Evolutionary conservation across 2,113 vertebrate species (phyloP).

Genomic region (Oncorhynchus mykiss): DNA sequence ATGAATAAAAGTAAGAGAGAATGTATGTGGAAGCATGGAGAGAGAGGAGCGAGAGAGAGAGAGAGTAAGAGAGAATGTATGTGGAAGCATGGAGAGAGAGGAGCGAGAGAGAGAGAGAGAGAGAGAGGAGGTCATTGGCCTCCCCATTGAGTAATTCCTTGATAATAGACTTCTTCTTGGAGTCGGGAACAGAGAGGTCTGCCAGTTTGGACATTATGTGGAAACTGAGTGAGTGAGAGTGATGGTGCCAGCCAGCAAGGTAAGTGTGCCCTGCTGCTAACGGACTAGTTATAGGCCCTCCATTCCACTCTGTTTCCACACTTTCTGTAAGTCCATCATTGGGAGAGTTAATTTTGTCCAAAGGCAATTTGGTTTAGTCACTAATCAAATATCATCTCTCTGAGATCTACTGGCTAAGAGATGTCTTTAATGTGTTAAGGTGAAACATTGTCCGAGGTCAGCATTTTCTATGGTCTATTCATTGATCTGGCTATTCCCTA

Average conservation of each 20-base stretch:
- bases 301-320: not conserved
- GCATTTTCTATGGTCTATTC: too few species aligned
- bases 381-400: not conserved
- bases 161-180: constrained; percentile 28
- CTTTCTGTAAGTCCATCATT: not conserved
- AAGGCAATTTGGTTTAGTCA: not conserved
- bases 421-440: too few species aligned
- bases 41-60: not conserved
- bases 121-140: constrained; percentile 19
- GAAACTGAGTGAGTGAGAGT: constrained; percentile 7
- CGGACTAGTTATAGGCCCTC: not conserved
- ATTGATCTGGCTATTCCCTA: too few species aligned
- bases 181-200: constrained; percentile 6
- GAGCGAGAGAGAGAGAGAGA: not conserved
- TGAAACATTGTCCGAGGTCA: too few species aligned
- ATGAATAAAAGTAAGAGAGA: constrained; percentile 32
- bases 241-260: constrained; percentile 3
- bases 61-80: not conserved
- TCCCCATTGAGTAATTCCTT: constrained; percentile 39
- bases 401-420: too few species aligned
- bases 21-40: not conserved
- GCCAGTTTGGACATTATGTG: constrained; percentile 19
- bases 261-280: not conserved
- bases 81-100: not conserved
- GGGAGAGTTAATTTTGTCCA: not conserved